Evolutionary conservation across 2,113 vertebrate species (phyloP).

Genomic region (Microcebus murinus): DNA sequence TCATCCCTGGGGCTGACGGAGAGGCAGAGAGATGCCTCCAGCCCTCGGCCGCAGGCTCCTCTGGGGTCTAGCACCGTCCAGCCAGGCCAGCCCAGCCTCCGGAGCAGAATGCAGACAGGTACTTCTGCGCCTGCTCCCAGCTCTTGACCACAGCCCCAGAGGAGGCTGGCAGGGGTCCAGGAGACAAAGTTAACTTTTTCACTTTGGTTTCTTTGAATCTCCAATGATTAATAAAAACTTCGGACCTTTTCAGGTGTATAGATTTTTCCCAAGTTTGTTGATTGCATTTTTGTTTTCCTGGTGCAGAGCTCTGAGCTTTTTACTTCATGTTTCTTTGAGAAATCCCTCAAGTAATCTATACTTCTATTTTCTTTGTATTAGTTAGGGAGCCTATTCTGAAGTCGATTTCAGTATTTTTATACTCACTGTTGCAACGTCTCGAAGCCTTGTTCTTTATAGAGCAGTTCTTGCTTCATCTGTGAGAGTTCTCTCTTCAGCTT

Average conservation of each 20-base stretch:
- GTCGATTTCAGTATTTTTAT: conserved; percentile 73
- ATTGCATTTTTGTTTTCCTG: neutral
- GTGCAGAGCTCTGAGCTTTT: neutral
- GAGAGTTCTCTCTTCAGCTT: conserved; percentile 91
- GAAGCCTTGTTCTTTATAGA: conserved; percentile 93
- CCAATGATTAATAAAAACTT: neutral
- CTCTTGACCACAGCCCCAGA: accelerated
- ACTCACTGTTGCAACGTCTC: conserved; percentile 92
- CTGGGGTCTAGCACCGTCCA: accelerated
- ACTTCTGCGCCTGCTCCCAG: accelerated
- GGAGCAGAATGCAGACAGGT: neutral
- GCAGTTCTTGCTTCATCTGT: conserved; percentile 92
- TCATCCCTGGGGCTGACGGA: neutral
- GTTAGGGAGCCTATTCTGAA: neutral
- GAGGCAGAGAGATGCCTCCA: neutral
- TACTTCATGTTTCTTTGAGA: conserved; percentile 16
- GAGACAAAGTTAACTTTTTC: neutral
- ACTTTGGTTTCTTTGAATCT: neutral
- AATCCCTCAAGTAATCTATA: neutral
- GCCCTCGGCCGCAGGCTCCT: neutral
- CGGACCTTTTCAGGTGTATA: neutral
- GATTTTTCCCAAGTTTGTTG: neutral
- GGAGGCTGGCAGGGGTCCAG: neutral
- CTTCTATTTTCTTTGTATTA: conserved; percentile 53
- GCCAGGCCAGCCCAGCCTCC: accelerated